Base-by-base conservation (phyloP, 2,113 vertebrate species). In the Plotosus lineatus region DNA sequence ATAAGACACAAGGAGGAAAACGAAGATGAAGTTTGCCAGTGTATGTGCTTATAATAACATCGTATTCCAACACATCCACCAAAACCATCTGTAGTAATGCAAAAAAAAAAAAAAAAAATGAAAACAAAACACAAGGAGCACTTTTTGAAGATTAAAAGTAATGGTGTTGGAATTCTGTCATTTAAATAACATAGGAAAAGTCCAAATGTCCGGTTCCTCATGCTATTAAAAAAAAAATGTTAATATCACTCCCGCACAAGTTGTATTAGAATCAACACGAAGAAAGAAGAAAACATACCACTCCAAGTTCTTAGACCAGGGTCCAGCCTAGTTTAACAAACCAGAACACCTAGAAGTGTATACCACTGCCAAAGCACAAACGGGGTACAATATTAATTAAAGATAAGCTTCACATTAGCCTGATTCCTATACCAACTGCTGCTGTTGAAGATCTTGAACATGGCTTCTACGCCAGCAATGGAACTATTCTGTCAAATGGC, bases 271-370 rank as follows among this genome's bases (percentile, higher is more conserved):
- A 75, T 10, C 42, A 7, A 75, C 44, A 40, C 10, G 26, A 28
- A 53, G 23, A 17, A 58, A 31, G 53, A 68, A 31, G 48, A 50
- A 28, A 66, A 51, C 46, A 23, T 17, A 51, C 28, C 50, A 51
- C 69, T 73, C 69, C 28, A 48, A 33, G 69, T 63, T 65, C 46
- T 50, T 38, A 79, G 50, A 79, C 69, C 51, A 36, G 48, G 71
- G 23, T 78, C 71, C 60, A 83, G 82, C 77, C 77, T 58, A 65
- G 77, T 79, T 68, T 69, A 83, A 53, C 79, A 76, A 84, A 78
- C 78, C 78, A 84, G 72, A 58, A 83, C 53, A 69, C 9, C 66
- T 78, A 82, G 56, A 28, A 48, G 65, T n/a, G 74, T 76, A 76
- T 44, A 36, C 48, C 65, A 61, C 42, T 76, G 79, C 51, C 8